A percentile compares a stretch with the other conserved stretches of the same genome.
phyloP scores from a whole-genome alignment of 1,140 invertebrate genomes.

The Drosophila kurseongensis region DNA sequence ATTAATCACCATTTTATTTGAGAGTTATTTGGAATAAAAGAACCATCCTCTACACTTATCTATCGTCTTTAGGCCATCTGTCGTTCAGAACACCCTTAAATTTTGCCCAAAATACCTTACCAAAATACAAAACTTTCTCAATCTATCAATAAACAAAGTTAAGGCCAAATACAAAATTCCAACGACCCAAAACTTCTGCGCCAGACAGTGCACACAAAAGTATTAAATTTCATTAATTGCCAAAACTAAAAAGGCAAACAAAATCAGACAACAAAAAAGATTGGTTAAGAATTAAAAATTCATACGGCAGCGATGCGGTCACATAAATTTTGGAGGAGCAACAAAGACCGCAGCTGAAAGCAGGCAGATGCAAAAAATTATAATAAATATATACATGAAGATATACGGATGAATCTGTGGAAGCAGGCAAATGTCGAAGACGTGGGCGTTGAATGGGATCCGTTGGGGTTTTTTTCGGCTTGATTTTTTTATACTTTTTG shows the following conservation, averaged over 20 bases:
- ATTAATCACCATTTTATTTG: not conserved
- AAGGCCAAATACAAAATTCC: constrained; percentile 3
- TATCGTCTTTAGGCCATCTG: constrained; percentile 26
- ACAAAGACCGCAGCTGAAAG: constrained; percentile 8
- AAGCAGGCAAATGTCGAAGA: constrained; percentile 47
- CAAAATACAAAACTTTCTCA: constrained; percentile 38
- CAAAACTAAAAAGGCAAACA: constrained; percentile 57
- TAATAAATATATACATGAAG: constrained; percentile 42
- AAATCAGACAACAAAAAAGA: constrained; percentile 17
- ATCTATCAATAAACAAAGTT: constrained; percentile 32
- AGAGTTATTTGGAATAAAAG: not conserved
- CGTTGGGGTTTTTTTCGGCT: constrained; percentile 28
- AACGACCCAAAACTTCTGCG: constrained; percentile 4
- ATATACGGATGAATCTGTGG: constrained; percentile 45
- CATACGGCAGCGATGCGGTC: constrained; percentile 78
- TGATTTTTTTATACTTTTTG: constrained; percentile 19
- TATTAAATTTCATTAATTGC: constrained; percentile 84
- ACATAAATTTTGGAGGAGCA: constrained; percentile 71
- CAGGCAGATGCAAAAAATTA: constrained; percentile 43
- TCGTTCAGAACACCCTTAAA: constrained; percentile 5
- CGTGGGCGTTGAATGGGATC: constrained; percentile 61
- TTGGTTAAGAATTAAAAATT: constrained; percentile 76
- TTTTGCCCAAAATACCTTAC: constrained; percentile 12
- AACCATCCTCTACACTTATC: constrained; percentile 6
- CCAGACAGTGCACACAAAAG: constrained; percentile 66